Percentiles rank a stretch among this genome's conserved stretches.
phyloP scores from a whole-genome alignment of 2,797 vertebrate genomes.

The Valencia hispanica region DNA sequence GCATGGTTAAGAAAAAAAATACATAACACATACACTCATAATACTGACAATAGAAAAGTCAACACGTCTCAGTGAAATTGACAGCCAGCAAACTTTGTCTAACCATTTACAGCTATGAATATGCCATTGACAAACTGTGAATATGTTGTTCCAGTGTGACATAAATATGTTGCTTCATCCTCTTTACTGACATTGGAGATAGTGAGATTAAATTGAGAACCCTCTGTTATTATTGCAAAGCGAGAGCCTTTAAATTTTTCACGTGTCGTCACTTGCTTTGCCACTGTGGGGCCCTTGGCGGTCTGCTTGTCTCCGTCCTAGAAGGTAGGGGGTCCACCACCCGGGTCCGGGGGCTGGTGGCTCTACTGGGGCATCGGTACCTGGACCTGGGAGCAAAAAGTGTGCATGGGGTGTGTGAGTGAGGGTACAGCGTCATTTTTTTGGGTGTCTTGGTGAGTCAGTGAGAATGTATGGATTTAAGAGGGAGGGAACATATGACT shows the following conservation, averaged over 20 bases:
- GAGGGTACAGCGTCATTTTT: no score
- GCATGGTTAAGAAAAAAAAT: neutral
- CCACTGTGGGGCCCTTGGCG: no score
- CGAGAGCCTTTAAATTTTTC: neutral
- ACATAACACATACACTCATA: neutral
- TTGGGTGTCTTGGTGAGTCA: no score
- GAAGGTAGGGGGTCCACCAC: no score
- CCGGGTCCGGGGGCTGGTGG: no score
- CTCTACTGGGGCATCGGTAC: no score
- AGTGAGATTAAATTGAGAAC: neutral
- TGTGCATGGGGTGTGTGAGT: no score
- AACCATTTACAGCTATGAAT: conserved; percentile 46
- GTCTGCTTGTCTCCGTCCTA: no score
- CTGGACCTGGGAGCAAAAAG: no score
- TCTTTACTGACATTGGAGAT: conserved; percentile 42
- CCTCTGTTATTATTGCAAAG: rapidly evolving
- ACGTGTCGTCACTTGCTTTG: rapidly evolving
- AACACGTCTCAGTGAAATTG: rapidly evolving
- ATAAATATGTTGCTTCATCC: conserved; percentile 52
- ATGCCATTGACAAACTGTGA: neutral
- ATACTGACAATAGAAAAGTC: neutral
- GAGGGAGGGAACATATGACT: no score
- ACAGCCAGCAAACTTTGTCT: rapidly evolving
- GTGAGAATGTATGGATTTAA: no score
- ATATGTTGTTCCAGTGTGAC: neutral